Evolutionary conservation across 2,113 vertebrate genomes (phyloP).

Genomic region (Clupea harengus): DNA sequence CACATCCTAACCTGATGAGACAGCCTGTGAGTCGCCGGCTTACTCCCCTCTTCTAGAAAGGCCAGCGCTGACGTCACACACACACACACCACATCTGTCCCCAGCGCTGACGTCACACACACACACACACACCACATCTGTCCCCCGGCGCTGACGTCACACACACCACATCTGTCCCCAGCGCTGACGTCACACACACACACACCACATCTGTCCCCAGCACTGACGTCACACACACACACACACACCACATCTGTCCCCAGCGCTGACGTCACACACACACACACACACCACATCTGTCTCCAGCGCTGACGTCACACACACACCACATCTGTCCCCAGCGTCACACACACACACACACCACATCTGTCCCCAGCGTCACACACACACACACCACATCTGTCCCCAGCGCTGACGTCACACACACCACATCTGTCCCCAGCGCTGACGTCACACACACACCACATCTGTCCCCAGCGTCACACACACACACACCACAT

Average conservation of each 20-base stretch:
- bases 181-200: too few species aligned
- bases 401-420: too few species aligned
- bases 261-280: background rate
- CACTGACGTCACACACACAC: constrained; percentile 18
- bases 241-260: background rate
- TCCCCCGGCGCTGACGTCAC: constrained; percentile 18
- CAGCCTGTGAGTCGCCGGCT: background rate
- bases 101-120: too few species aligned
- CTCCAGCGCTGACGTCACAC: too few species aligned
- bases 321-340: background rate
- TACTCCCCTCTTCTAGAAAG: background rate
- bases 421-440: too few species aligned
- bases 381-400: too few species aligned
- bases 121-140: background rate
- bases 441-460: background rate
- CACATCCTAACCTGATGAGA: background rate
- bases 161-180: constrained; percentile 36
- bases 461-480: too few species aligned
- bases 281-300: background rate
- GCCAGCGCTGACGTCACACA: background rate
- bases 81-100: constrained; percentile 11
- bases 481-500: too few species aligned
- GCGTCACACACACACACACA: too few species aligned
- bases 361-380: too few species aligned
- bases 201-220: constrained; percentile 19